Conservation (phyloP, 2,113 vertebrate genomes). For the Pterophyllum scalare region DNA sequence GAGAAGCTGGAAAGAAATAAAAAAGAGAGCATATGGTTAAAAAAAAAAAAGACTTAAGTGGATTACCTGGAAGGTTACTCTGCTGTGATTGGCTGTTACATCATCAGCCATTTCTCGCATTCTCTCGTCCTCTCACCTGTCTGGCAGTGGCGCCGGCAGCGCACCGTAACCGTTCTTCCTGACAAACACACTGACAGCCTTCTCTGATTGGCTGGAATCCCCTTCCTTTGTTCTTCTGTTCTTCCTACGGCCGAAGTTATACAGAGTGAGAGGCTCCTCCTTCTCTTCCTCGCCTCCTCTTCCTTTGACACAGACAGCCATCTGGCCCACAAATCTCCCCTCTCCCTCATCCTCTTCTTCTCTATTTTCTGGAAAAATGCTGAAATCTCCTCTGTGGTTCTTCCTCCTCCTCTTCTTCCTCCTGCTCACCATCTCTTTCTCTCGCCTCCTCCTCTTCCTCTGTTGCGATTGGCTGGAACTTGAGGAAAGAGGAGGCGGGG, state of each 20-base stretch:
- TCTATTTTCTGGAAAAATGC: not conserved
- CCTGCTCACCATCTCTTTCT: conserved; percentile 4
- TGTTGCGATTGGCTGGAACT: conserved; percentile 36
- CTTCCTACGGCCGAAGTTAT: conserved; percentile 33
- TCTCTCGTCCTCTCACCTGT: conserved; percentile 31
- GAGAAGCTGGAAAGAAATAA: not conserved
- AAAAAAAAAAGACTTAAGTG: too few relatives aligned
- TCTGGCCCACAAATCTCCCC: conserved; percentile 57
- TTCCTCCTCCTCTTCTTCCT: conserved; percentile 16
- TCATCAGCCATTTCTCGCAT: too few relatives aligned
- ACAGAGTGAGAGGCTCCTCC: conserved; percentile 16
- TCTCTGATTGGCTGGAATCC: conserved; percentile 33
- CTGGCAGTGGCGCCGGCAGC: not conserved
- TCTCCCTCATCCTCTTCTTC: conserved; percentile 17
- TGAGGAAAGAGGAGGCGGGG: not conserved
- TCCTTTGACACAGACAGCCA: conserved; percentile 43
- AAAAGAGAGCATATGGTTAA: not conserved
- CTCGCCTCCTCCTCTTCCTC: not conserved
- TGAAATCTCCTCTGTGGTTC: not conserved
- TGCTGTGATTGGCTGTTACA: not conserved
- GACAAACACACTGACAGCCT: not conserved
- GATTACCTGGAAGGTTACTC: not conserved
- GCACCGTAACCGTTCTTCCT: conserved; percentile 43
- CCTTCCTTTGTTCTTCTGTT: conserved; percentile 8
- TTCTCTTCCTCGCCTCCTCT: not conserved